Base-by-base conservation (phyloP, 2,888 invertebrate species). In the Belgica antarctica region DNA sequence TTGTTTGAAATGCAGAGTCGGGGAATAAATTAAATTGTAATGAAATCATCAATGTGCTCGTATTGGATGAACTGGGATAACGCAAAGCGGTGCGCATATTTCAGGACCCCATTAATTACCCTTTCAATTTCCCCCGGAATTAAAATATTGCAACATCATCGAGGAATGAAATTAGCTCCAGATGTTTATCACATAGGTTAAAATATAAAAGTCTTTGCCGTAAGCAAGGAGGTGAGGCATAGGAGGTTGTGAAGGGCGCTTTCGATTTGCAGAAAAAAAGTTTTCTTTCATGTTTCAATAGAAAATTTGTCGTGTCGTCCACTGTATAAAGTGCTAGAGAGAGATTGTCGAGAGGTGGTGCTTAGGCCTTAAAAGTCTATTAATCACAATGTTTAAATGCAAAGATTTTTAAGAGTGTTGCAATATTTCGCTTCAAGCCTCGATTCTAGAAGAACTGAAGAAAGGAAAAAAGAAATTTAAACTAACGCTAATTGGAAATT, bases 341-440 rank as follows among this genome's bases (percentile, higher is more conserved):
- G 17, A 59, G 59, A 59, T 59, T 59, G 59, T 59, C 59, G 25
- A 59, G 8, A 19, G 59, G 27, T 59, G 24, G 59, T 24, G 59
- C 12, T 59, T 59, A 59, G 59, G 27, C 59, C 59, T 59, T 59
- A 59, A 22, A 52, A 24, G 12, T 22, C 27, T 19, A 15, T 27
- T 27, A 59, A 25, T 59, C 59, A 59, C 59, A 59, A n/a, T 59
- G 4, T 59, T 25, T 24, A 27, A 59, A 59, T 52, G 7, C 22
- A 19, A 52, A 52, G 22, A 19, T 17, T 22, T 4, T 8, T 17
- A 52, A 22, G 22, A 52, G 12, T 52, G n/a, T 12, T 52, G 52
- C 52, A 52, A 52, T 12, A n/a, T 52, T 17, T 22, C 22, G 12
- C 52, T 22, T 22, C 17, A 19, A 22, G 5, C 34, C 34, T n/a